Base-by-base conservation (phyloP, 2,113 vertebrate species). In the Salvator merianae region DNA sequence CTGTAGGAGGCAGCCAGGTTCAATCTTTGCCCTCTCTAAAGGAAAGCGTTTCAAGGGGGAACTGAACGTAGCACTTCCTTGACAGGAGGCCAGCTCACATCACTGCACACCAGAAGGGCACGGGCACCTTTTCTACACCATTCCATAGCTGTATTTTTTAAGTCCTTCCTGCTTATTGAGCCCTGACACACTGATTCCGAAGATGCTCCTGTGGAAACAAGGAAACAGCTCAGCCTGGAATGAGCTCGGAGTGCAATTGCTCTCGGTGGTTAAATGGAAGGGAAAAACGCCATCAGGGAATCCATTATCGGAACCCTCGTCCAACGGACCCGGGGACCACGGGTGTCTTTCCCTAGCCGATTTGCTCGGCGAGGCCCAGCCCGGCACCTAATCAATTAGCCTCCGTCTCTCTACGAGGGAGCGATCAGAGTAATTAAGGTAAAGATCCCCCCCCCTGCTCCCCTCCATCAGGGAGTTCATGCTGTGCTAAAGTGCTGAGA, bases 361-460 rank as follows among this genome's bases (percentile, higher is more conserved):
- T 75, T 47, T 79, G 72, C 86, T 65, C 43, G 50, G 47, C 65
- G 16, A 36, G 53, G 69, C 76, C 65, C 38, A 50, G 55, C 81
- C 72, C 12, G 32, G n/a, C 84, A 38, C 72, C 84, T 77, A 88
- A 91, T 92, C 92, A 90, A 85, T 91, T 89, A 91, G 84, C 83
- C 89, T 76, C 53, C 85, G 82, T 34, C 77, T 86, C 84, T 88
- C 79, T 77, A 72, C n/a, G 68, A 62, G 79, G 74, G 77, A 8
- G 5, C 38, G 71, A 88, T 63, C 55, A 20, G 13, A 14, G 87
- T 93, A 92, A 93, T 93, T 93, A 93, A 92, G 84, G 72, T 38
- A 85, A 82, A 82, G 85, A 34, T 9, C 74, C 71, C 8, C 10
- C 53, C 8, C 3, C 6, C 73, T 34, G 10, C 63, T 5, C 8